Evolutionary conservation across 1,140 invertebrate genomes (phyloP).

Genomic region (Elysia chlorotica): DNA sequence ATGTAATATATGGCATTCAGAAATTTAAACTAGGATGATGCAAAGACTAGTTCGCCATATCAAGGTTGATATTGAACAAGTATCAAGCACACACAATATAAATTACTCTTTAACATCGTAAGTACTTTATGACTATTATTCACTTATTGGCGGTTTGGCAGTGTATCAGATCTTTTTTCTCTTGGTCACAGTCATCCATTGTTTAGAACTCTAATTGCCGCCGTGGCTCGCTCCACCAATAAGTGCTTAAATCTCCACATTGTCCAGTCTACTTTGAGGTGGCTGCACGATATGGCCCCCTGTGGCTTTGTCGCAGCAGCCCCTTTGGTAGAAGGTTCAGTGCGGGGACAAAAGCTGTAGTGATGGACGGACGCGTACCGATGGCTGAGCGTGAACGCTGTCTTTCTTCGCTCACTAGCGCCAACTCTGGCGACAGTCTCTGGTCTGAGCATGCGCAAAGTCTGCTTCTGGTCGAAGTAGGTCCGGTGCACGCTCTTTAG

Average conservation of each 20-base stretch:
- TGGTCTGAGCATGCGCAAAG: constrained; percentile 9
- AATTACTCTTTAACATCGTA: too few relatives aligned
- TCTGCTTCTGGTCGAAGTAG: constrained; percentile 16
- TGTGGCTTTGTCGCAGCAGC: not conserved
- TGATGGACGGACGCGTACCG: constrained; percentile 9
- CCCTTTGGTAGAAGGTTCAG: not conserved
- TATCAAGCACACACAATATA: too few relatives aligned
- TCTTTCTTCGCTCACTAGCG: not conserved
- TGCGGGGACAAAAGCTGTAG: constrained; percentile 15
- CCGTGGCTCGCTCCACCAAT: not conserved
- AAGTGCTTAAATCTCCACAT: constrained; percentile 14
- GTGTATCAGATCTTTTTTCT: too few relatives aligned
- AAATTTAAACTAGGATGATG: too few relatives aligned
- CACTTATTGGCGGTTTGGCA: too few relatives aligned
- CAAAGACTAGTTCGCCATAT: too few relatives aligned
- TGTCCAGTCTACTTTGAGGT: not conserved
- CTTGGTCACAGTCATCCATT: not conserved
- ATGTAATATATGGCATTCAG: too few relatives aligned
- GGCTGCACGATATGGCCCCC: not conserved
- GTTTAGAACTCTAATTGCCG: not conserved
- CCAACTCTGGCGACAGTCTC: constrained; percentile 1
- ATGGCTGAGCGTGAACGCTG: constrained; percentile 5
- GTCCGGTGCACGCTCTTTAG: constrained; percentile 9
- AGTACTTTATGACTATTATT: too few relatives aligned
- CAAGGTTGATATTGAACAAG: too few relatives aligned